phyloP scores from a whole-genome alignment of 1,140 invertebrate genomes.

The Leptoteleia sp. region DNA sequence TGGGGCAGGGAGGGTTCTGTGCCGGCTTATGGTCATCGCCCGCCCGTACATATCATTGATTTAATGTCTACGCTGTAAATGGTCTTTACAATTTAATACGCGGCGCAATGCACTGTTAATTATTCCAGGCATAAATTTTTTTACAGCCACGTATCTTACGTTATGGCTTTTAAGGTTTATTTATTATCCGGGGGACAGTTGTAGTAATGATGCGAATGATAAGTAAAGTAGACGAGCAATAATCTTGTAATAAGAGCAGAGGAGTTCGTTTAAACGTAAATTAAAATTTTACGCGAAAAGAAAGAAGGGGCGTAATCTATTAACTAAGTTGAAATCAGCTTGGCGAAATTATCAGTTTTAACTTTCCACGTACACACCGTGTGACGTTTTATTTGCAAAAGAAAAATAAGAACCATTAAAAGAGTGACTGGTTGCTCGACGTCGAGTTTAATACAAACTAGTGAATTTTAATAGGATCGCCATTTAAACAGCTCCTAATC shows the following conservation, averaged over 20 bases:
- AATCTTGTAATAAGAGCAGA: background rate
- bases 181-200: conserved; percentile 12
- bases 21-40: background rate
- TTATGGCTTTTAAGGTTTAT: conserved; percentile 10
- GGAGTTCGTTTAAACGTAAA: too few species aligned
- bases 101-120: conserved; percentile 36
- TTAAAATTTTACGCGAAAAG: conserved; percentile 9
- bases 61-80: conserved; percentile 17
- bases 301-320: conserved; percentile 11
- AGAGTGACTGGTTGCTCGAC: conserved; percentile 24
- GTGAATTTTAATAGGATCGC: conserved; percentile 54
- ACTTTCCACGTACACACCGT: background rate
- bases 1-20: conserved; percentile 14
- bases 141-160: conserved; percentile 11
- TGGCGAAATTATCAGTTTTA: conserved; percentile 13
- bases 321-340: conserved; percentile 20
- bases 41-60: conserved; percentile 16
- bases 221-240: too few species aligned
- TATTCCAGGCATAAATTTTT: conserved; percentile 33
- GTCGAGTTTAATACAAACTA: conserved; percentile 38
- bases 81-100: conserved; percentile 19
- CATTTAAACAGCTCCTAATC: conserved; percentile 52
- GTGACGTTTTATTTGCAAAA: conserved; percentile 6
- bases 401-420: conserved; percentile 29
- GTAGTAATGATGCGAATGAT: background rate